Evolutionary conservation across 2,113 vertebrate genomes (phyloP), one percentile per base, ranked within the genome.

Genomic region (Anguilla japonica): DNA sequence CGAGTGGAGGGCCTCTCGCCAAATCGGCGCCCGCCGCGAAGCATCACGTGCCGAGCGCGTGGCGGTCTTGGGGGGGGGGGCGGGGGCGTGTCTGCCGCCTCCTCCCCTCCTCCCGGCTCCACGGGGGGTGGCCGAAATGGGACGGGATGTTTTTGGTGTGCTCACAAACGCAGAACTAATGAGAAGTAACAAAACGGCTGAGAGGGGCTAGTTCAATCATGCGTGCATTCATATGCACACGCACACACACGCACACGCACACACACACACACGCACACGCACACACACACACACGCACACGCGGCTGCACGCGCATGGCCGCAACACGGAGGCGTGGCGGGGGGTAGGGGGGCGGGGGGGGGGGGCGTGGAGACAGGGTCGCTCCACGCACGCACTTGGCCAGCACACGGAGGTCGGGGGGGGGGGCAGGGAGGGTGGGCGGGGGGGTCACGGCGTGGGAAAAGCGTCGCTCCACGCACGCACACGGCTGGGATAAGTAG

Each of bases 91-190:
- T 60, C 57, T 60, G 57, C 3, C 18, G 1, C 57, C 57, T 2
- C 60, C 56, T 60, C 14, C 56, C 56, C 15, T 14, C 14, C 56
- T 20, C 56, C 56, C 56, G 13, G 3, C 56, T 1, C 5, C 43
- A 46, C 43, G 4, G 63, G 85, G 43, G 84, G 40, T 56, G 22
- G 81, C 22, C 34, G 63, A 20, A 79, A 41, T 26, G 7, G 41
- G 84, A 50, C 60, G 57, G 83, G 41, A 53, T 87, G 88, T 90
- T 91, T 90, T 89, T 84, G 79, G 85, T 75, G 79, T 88, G 84
- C 84, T 89, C 79, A 89, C 85, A 88, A 89, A 90, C 89, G 57
- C 22, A 89, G 89, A 89, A 91, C 83, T 91, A 90, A 91, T 91
- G 85, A 87, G 87, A 83, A 43, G 34, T 41, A 87, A 88, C 87